Percentiles rank a stretch among this genome's conserved stretches.
These are phyloP conservation scores for Ganaspis sp. DNA, from an alignment of 1,140 invertebrate genomes.

Conservation along the genomic window DNA sequence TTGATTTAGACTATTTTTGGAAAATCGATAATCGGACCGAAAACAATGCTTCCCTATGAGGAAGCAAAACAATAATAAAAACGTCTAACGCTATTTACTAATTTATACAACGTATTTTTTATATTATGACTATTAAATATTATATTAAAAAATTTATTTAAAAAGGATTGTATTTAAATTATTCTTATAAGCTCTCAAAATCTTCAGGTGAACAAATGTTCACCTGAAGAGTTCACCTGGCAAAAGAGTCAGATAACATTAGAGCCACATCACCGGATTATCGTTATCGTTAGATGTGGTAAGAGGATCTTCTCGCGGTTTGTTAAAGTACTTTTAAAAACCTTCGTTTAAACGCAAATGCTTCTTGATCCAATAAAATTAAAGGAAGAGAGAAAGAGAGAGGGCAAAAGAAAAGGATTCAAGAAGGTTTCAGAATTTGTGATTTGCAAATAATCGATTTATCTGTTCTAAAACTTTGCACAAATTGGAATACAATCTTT, in stretches of 20 bases:
- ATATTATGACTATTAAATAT: too few relatives aligned
- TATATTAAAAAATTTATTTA: too few relatives aligned
- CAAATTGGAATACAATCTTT: neutral
- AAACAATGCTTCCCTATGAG: too few relatives aligned
- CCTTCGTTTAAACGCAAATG: conserved; percentile 36
- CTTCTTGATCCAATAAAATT: conserved; percentile 16
- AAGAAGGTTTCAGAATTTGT: neutral
- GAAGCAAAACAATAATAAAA: too few relatives aligned
- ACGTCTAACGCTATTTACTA: too few relatives aligned
- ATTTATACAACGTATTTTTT: too few relatives aligned
- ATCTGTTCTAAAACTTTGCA: neutral
- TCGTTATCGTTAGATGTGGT: conserved; percentile 48
- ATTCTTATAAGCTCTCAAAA: neutral
- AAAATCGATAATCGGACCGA: too few relatives aligned
- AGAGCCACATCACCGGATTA: conserved; percentile 50
- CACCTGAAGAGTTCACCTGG: too few relatives aligned
- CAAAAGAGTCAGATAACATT: conserved; percentile 41
- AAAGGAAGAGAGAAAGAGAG: conserved; percentile 1
- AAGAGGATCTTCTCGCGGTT: conserved; percentile 46
- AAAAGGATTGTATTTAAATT: neutral
- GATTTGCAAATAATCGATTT: neutral
- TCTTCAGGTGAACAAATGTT: conserved; percentile 9
- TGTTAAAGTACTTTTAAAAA: conserved; percentile 37
- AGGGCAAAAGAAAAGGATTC: neutral
- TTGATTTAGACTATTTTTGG: too few relatives aligned